Evolutionary conservation across 2,888 invertebrate genomes (phyloP), one percentile per base, ranked within the genome.

Genomic region (Standfussiana lucernea): DNA sequence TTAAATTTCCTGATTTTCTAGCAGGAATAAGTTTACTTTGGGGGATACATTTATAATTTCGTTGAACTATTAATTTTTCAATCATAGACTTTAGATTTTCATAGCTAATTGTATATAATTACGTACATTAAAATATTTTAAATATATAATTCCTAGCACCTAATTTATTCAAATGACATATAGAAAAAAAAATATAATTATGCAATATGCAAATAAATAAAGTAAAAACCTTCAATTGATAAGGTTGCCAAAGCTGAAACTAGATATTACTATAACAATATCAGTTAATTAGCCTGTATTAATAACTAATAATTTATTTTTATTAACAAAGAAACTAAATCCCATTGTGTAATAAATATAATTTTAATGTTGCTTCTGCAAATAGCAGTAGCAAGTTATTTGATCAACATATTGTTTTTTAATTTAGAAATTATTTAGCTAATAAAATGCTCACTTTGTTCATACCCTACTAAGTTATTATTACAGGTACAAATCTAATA

Each of bases 191-290:
- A 80, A 88, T 83, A 84, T 81, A 59, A 32, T 59, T 59, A 79
- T 83, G 84, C 88, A 88, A 93, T 91, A 89, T 93, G 82, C 83
- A 87, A 85, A 84, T 85, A 82, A 82, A 84, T 86, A 75, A 72
- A 76, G 45, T 68, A 76, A 70, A 69, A 68, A 75, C 68, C 66
- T 69, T 64, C 24, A 64, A 62, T 72, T 62, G n/a, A 47, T 72
- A 79, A 75, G 59, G 70, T 79, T 68, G 40, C 40, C 69, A 78
- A 80, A 78, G 78, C 77, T 78, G 77, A 74, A 65, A 74, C 75
- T 83, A 83, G 65, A 32, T 76, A 77, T 78, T 61, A 82, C 66
- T 70, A 77, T 56, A 50, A 79, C 73, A 86, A 82, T 82, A 85
- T 85, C 78, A 88, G 56, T 77, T 68, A 75, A 80, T 74, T 67